These are phyloP conservation scores for Antheraea yamamai DNA, from an alignment of 2,888 invertebrate genomes.

Conservation along the genomic window DNA sequence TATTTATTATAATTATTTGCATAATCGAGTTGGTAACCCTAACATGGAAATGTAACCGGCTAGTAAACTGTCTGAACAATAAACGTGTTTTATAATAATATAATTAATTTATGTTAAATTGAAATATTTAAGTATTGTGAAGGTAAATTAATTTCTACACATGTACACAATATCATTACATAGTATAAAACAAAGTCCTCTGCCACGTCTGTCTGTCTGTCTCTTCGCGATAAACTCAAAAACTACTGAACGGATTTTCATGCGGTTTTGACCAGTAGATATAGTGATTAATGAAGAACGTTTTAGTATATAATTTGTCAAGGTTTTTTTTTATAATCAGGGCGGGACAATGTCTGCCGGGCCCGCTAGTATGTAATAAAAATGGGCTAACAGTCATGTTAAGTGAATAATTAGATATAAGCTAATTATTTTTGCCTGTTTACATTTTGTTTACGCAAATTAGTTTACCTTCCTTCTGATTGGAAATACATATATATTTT, in stretches of 20 bases:
- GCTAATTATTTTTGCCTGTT: background rate
- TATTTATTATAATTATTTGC: constrained; percentile 32
- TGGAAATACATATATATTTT: too few relatives aligned
- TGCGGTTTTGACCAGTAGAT: too few relatives aligned
- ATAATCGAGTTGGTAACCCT: constrained; percentile 28
- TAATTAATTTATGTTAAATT: background rate
- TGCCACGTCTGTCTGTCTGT: too few relatives aligned
- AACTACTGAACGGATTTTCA: too few relatives aligned
- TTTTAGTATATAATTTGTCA: too few relatives aligned
- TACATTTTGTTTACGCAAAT: background rate
- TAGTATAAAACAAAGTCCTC: too few relatives aligned
- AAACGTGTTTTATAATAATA: background rate
- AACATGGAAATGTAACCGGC: constrained; percentile 11
- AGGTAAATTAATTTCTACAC: constrained; percentile 1
- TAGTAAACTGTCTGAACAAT: constrained; percentile 15
- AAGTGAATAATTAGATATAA: background rate
- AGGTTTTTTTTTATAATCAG: too few relatives aligned
- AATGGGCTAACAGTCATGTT: background rate
- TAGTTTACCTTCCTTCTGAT: background rate
- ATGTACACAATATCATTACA: background rate
- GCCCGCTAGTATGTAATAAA: background rate
- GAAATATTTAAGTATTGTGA: background rate
- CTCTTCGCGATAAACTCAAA: too few relatives aligned
- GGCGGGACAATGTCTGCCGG: too few relatives aligned
- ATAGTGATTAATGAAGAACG: too few relatives aligned